These are phyloP conservation scores for Oryzaephilus surinamensis DNA, from an alignment of 1,140 invertebrate genomes.

Conservation along the genomic window DNA sequence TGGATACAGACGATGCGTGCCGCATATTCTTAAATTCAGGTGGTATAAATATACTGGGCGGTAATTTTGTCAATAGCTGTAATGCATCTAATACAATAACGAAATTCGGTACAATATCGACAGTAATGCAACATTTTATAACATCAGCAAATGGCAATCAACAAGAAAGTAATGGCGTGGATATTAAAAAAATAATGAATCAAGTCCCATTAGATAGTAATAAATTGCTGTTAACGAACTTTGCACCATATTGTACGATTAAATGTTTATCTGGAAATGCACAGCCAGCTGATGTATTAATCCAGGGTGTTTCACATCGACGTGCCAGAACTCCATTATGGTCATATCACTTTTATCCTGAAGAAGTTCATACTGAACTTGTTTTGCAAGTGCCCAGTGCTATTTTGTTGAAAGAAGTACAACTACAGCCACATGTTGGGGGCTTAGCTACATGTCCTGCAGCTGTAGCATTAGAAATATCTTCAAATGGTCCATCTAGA, in stretches of 20 bases:
- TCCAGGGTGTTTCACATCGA: conserved; percentile 65
- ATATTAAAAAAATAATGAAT: no score
- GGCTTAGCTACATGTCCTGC: conserved; percentile 80
- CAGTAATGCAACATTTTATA: conserved; percentile 59
- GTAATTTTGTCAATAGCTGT: conserved; percentile 47
- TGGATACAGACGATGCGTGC: conserved; percentile 57
- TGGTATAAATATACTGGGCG: conserved; percentile 48
- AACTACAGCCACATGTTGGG: conserved; percentile 76
- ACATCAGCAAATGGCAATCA: no score
- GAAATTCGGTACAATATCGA: conserved; percentile 35
- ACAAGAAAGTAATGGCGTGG: no score
- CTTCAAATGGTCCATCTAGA: conserved; percentile 43
- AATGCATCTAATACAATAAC: conserved; percentile 39
- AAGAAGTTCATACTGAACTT: conserved; percentile 78
- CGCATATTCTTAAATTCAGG: conserved; percentile 52
- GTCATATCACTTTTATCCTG: conserved; percentile 88
- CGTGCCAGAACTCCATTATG: conserved; percentile 77
- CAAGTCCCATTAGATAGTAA: no score
- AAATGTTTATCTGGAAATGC: conserved; percentile 59
- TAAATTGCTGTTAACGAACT: conserved; percentile 67
- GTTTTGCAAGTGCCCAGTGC: conserved; percentile 80
- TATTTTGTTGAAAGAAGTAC: conserved; percentile 79
- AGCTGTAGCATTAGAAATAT: conserved; percentile 75
- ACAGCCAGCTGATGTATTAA: conserved; percentile 76
- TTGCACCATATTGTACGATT: conserved; percentile 66